A percentile compares a stretch with the other conserved stretches of the same genome.
phyloP scores from a whole-genome alignment of 2,888 invertebrate species.

The Dynastes hyllus region DNA sequence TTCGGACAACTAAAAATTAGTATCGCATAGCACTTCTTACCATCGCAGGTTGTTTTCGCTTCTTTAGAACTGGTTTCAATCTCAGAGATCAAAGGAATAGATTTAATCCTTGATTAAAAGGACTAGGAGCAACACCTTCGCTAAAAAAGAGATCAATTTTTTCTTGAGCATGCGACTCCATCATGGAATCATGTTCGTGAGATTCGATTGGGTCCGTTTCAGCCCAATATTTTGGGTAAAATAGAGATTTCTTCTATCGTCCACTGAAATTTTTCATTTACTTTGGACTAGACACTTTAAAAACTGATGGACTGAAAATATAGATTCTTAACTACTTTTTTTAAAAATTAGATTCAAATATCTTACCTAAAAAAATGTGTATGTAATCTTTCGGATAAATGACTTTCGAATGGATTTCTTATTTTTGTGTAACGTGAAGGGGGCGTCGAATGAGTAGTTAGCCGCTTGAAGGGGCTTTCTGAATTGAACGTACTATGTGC shows the following conservation, averaged over 20 bases:
- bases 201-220: no score
- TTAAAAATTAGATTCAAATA: constrained; percentile 1
- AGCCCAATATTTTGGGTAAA: constrained; percentile 81
- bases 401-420: constrained; percentile 81
- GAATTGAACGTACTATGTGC: constrained; percentile 54
- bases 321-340: constrained; percentile 41
- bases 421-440: constrained; percentile 75
- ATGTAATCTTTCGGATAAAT: constrained; percentile 78
- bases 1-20: no score
- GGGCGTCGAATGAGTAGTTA: constrained; percentile 73
- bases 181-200: constrained; percentile 77
- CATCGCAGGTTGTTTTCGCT: constrained; percentile 47
- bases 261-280: constrained; percentile 77
- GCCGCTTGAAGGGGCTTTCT: constrained; percentile 67
- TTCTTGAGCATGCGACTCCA: constrained; percentile 79
- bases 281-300: constrained; percentile 67
- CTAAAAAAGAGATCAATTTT: constrained; percentile 76
- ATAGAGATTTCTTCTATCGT: constrained; percentile 81
- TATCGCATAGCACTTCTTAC: constrained; percentile 9
- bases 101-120: constrained; percentile 59
- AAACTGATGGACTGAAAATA: constrained; percentile 68
- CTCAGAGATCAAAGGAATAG: constrained; percentile 55
- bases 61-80: constrained; percentile 52
- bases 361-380: constrained; percentile 80
- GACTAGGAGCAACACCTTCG: constrained; percentile 70